These are phyloP conservation scores for Palythoa grandis DNA, from an alignment of 92 coral and sea anemone species.

Conservation along the genomic window DNA sequence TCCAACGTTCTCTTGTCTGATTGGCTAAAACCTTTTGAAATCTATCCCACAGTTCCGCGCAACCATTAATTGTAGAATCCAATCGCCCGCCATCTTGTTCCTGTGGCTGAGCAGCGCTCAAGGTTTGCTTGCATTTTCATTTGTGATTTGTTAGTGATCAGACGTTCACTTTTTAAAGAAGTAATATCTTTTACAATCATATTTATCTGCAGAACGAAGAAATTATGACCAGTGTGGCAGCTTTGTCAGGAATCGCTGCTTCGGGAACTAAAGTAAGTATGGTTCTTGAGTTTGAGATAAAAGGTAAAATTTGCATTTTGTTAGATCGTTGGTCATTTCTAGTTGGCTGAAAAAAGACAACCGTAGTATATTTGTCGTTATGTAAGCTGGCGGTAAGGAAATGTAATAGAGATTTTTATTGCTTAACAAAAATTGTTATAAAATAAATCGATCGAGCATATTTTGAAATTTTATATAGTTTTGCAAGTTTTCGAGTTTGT, in stretches of 20 bases:
- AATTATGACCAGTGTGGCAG: slow-evolving; percentile 97
- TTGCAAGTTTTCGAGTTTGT: background rate
- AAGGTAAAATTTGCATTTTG: slow-evolving; percentile 24
- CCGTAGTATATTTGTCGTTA: background rate
- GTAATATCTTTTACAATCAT: slow-evolving; percentile 48
- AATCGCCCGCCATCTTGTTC: slow-evolving; percentile 93
- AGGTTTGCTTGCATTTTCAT: slow-evolving; percentile 65
- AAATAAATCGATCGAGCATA: background rate
- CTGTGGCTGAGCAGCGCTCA: slow-evolving; percentile 86
- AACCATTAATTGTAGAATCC: slow-evolving; percentile 64
- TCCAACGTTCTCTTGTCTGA: slow-evolving; percentile 35
- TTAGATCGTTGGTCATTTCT: slow-evolving; percentile 29
- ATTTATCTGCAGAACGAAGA: slow-evolving; percentile 59
- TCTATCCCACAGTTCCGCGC: slow-evolving; percentile 80
- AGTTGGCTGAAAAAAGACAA: slow-evolving; percentile 37
- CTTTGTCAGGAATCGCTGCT: slow-evolving; percentile 89
- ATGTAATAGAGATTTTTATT: background rate
- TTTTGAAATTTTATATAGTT: background rate
- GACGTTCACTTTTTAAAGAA: slow-evolving; percentile 19
- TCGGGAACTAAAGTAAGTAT: slow-evolving; percentile 87
- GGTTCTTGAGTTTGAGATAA: background rate
- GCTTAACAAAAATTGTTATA: background rate
- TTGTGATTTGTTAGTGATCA: slow-evolving; percentile 55
- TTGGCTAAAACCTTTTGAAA: slow-evolving; percentile 36
- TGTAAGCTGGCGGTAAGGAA: background rate